phyloP scores from a whole-genome alignment of 2,888 invertebrate genomes.

The Cartodere bifasciata region DNA sequence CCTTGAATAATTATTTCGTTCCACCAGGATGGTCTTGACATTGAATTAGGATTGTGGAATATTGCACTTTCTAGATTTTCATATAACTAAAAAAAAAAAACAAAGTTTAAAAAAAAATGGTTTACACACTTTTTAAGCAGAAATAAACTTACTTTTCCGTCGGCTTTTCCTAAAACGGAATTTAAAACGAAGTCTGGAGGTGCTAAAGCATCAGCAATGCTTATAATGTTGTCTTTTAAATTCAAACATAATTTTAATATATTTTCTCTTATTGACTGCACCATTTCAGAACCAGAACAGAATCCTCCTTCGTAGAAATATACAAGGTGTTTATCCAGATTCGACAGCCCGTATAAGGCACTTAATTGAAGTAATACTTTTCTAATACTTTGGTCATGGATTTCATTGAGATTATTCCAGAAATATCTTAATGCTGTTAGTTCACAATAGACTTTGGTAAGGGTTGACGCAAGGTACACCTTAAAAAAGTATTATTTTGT shows the following conservation, averaged over 20 bases:
- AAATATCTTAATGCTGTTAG: slow-evolving; percentile 44
- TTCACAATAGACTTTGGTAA: slow-evolving; percentile 70
- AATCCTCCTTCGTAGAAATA: slow-evolving; percentile 48
- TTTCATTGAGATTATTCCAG: slow-evolving; percentile 29
- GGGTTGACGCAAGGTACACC: slow-evolving; percentile 62
- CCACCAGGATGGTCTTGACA: slow-evolving; percentile 68
- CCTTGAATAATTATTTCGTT: slow-evolving; percentile 38
- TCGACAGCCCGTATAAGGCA: slow-evolving; percentile 44
- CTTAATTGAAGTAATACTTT: slow-evolving; percentile 40
- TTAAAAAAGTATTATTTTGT: slow-evolving; percentile 34
- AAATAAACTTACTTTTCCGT: slow-evolving; percentile 55
- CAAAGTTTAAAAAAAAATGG: no score
- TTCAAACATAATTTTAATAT: slow-evolving; percentile 54
- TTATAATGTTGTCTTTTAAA: slow-evolving; percentile 62
- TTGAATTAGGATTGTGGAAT: slow-evolving; percentile 53
- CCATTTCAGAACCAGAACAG: slow-evolving; percentile 32
- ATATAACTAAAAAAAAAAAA: slow-evolving; percentile 45
- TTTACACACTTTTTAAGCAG: neutral
- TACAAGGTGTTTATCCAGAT: slow-evolving; percentile 46
- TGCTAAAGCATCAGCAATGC: slow-evolving; percentile 73
- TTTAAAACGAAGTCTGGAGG: slow-evolving; percentile 84
- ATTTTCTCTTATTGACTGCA: slow-evolving; percentile 49
- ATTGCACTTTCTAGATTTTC: slow-evolving; percentile 61
- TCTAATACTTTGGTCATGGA: slow-evolving; percentile 14
- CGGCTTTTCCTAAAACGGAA: slow-evolving; percentile 72